These are phyloP conservation scores for Minunthozetes semirufus DNA, from an alignment of 2,888 invertebrate genomes.

Conservation along the genomic window DNA sequence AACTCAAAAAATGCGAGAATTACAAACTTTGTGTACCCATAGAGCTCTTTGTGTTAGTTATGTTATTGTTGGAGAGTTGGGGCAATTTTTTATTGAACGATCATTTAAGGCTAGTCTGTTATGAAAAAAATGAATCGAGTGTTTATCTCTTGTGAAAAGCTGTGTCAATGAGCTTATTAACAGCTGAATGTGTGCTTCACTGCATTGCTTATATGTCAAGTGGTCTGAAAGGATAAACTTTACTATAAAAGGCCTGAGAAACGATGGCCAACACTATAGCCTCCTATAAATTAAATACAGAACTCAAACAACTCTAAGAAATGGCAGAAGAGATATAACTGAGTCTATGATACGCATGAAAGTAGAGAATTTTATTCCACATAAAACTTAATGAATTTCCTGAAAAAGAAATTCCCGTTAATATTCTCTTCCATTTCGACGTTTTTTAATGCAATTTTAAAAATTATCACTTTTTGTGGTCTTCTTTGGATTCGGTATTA, in stretches of 20 bases:
- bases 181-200: slow-evolving; percentile 3
- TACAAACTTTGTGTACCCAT: too few relatives aligned
- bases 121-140: background rate
- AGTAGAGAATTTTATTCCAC: background rate
- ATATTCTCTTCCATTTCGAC: background rate
- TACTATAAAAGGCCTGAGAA: too few relatives aligned
- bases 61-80: too few relatives aligned
- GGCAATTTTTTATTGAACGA: too few relatives aligned
- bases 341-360: background rate
- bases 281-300: too few relatives aligned
- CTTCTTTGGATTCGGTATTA: too few relatives aligned
- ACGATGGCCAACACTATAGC: too few relatives aligned
- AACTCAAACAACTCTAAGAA: background rate
- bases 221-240: background rate
- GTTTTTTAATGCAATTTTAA: too few relatives aligned
- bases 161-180: slow-evolving; percentile 19
- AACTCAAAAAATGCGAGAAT: too few relatives aligned
- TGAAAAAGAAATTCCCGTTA: background rate
- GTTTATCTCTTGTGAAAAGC: slow-evolving; percentile 2
- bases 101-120: too few relatives aligned
- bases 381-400: slow-evolving; percentile 19
- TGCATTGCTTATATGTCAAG: slow-evolving; percentile 3
- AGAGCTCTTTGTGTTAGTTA: too few relatives aligned
- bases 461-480: too few relatives aligned
- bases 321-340: background rate